A percentile compares a stretch with the other conserved stretches of the same genome.
Evolutionary conservation across 1,140 invertebrate species (phyloP).

Genomic region (Drosophila elegans): DNA sequence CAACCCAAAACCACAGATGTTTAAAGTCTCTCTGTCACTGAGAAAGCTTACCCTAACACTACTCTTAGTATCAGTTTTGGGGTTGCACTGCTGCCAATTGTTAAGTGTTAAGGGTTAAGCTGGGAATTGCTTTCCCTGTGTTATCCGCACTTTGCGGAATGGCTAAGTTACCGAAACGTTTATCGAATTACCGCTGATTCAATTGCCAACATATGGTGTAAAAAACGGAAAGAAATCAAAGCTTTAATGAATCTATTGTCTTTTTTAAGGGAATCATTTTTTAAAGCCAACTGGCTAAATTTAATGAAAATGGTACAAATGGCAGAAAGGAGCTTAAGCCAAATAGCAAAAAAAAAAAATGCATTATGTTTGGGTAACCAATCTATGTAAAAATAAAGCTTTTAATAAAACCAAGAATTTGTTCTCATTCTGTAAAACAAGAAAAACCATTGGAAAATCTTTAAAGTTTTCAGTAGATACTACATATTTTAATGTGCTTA

Average conservation of each 20-base stretch:
- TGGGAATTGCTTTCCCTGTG: not conserved
- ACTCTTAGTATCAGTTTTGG: slow-evolving; percentile 12
- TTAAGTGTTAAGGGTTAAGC: slow-evolving; percentile 58
- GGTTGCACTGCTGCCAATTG: slow-evolving; percentile 32
- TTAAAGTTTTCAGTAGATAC: not conserved
- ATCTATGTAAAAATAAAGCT: not conserved
- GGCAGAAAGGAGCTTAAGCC: not conserved
- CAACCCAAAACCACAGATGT: slow-evolving; percentile 51
- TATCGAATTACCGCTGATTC: slow-evolving; percentile 60
- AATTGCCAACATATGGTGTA: slow-evolving; percentile 63
- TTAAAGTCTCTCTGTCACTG: slow-evolving; percentile 6
- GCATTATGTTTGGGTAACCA: too few relatives aligned
- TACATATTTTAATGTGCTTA: not conserved
- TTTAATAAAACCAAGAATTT: slow-evolving; percentile 10
- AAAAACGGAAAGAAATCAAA: slow-evolving; percentile 13
- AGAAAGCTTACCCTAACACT: not conserved
- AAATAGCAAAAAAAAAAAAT: too few relatives aligned
- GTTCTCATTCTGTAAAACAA: not conserved
- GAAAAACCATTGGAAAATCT: not conserved
- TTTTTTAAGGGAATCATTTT: not conserved
- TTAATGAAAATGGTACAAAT: not conserved
- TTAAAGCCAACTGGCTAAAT: slow-evolving; percentile 4
- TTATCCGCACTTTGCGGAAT: not conserved
- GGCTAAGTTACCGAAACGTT: slow-evolving; percentile 44
- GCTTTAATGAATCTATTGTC: slow-evolving; percentile 43